Evolutionary conservation across 2,888 invertebrate species (phyloP).

Genomic region (Caenorhabditis auriculariae): DNA sequence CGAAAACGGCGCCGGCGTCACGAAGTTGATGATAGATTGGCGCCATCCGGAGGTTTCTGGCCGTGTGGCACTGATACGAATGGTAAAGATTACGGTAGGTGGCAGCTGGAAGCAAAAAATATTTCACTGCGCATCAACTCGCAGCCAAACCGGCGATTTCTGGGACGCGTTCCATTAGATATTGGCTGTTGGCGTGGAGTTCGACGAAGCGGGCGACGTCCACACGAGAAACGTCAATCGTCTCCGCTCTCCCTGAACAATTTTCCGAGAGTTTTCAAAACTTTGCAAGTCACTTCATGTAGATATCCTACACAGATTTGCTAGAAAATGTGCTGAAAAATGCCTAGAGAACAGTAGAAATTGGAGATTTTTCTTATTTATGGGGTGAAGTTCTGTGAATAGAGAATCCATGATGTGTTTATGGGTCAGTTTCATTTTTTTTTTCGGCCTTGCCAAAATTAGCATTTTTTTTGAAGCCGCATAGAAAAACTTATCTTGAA

Average conservation of each 20-base stretch:
- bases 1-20: conserved; percentile 89
- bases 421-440: too few species aligned
- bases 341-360: background rate
- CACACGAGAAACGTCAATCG: conserved; percentile 79
- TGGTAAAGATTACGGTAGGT: conserved; percentile 71
- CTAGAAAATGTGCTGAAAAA: background rate
- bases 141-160: conserved; percentile 81
- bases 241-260: too few species aligned
- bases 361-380: background rate
- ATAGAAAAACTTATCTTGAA: background rate
- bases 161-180: conserved; percentile 83
- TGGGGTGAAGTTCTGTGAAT: too few species aligned
- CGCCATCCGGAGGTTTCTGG: conserved; percentile 83
- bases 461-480: background rate
- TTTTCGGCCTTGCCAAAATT: background rate
- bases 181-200: conserved; percentile 90
- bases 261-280: too few species aligned
- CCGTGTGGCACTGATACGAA: conserved; percentile 76
- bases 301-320: background rate
- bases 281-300: conserved; percentile 13
- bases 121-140: background rate
- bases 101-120: conserved; percentile 31
- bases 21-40: conserved; percentile 89
- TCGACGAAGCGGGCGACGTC: conserved; percentile 87
- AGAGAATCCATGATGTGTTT: too few species aligned